phyloP scores from a whole-genome alignment of 2,113 vertebrate genomes.

The Hydrochoerus hydrochaeris region DNA sequence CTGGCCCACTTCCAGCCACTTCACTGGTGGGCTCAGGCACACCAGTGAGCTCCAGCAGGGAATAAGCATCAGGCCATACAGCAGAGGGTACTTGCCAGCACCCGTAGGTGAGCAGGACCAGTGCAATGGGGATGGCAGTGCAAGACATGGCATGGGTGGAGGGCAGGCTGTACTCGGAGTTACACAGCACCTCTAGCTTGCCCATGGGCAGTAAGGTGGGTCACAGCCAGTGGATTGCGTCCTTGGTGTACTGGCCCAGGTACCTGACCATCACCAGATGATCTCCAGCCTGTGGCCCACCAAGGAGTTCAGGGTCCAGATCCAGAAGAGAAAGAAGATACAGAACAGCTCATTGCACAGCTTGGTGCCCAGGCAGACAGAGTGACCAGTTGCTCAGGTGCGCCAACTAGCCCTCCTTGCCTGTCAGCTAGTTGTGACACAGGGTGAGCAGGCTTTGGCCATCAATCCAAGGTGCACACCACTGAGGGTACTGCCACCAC shows the following conservation, averaged over 20 bases:
- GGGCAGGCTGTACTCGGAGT: constrained; percentile 99
- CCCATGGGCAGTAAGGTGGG: constrained; percentile 96
- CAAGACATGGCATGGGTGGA: constrained; percentile 99
- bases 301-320: constrained; percentile 95
- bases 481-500: constrained; percentile 62
- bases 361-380: constrained; percentile 94
- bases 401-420: constrained; percentile 90
- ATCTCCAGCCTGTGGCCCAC: constrained; percentile 92
- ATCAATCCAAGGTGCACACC: constrained; percentile 83
- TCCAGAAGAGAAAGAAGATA: constrained; percentile 96
- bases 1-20: constrained; percentile 97
- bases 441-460: constrained; percentile 67
- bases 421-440: constrained; percentile 95
- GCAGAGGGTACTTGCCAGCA: constrained; percentile 94
- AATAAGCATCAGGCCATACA: constrained; percentile 90
- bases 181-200: constrained; percentile 98
- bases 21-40: constrained; percentile 95
- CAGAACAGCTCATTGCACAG: constrained; percentile 98
- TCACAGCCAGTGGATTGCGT: constrained; percentile 93
- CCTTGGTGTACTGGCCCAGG: constrained; percentile 98
- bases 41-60: constrained; percentile 96
- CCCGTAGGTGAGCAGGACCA: constrained; percentile 92
- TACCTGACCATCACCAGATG: constrained; percentile 98
- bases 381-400: constrained; percentile 89
- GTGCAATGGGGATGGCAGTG: constrained; percentile 94